Evolutionary conservation across 2,113 vertebrate genomes (phyloP), one percentile per base, ranked within the genome.

Genomic region (Lophotis ruficrista): DNA sequence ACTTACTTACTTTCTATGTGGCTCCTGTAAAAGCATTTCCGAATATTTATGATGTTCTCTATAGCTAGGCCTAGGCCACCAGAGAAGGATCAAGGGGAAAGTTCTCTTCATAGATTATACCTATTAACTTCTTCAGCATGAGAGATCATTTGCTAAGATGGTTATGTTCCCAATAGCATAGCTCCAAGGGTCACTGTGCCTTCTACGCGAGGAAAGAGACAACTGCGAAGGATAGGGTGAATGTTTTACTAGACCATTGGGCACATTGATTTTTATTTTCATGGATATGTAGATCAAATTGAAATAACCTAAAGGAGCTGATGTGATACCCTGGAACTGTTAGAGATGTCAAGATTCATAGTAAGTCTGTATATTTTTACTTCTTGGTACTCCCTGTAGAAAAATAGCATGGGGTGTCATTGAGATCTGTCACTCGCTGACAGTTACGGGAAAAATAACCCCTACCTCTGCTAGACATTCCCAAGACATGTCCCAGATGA

Each of bases 171-270:
- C 88, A 31, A 1, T 9, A 88, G 96, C 87, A 41, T 4, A 64
- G 86, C 94, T 94, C 38, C 4, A 3, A 75, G 96, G 82, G 83
- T 87, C 87, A 58, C 89, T 86, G 27, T 47, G 92, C 77, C 87
- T 94, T 96, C 94, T 47, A 78, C 4, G 72, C 60, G 56, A 30
- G 66, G 57, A 51, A 31, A 87, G 37, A 65, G 91, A 80, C 0
- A 16, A 33, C 80, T 47, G 73, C 50, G 23, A 1, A 19, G 73
- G 75, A 79, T 91, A 90, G 91, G 75, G 22, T 14, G 78, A 86
- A 90, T 96, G 89, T 96, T 97, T 97, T 96, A 62, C 95, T 96
- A 97, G 91, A 96, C 87, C 89, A 96, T 95, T 96, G 85, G 92
- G 86, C 93, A 92, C 92, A 90, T 95, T 94, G 96, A 95, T 95